A percentile compares a stretch with the other conserved stretches of the same genome.
Conservation (phyloP, 2,113 vertebrate species). For the Rhinogobius similis region DNA sequence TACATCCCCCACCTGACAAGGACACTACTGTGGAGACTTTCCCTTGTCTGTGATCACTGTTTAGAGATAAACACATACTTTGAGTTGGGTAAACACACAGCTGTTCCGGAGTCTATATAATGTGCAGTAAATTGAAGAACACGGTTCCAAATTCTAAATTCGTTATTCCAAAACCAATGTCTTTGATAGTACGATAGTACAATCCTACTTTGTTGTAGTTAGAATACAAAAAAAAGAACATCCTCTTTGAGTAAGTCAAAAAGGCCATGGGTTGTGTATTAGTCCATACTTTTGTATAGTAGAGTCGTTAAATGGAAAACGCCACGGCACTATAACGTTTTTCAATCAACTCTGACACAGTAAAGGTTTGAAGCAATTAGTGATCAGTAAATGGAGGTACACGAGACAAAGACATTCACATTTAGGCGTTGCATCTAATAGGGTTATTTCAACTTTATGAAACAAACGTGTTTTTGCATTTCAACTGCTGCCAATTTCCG, state of each 20-base stretch:
- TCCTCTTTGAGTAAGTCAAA: background rate
- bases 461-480: background rate
- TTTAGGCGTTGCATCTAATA: background rate
- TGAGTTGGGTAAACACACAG: constrained; percentile 59
- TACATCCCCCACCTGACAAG: constrained; percentile 68
- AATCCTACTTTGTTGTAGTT: no score
- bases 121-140: constrained; percentile 30
- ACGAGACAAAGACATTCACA: background rate
- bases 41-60: constrained; percentile 55
- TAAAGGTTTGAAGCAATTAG: no score
- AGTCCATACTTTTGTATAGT: background rate
- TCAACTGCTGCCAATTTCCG: background rate
- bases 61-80: constrained; percentile 66
- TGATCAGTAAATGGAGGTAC: constrained; percentile 27
- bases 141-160: no score
- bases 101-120: constrained; percentile 24
- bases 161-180: no score
- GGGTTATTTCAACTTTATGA: background rate
- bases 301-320: background rate
- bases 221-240: background rate
- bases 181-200: no score
- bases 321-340: no score
- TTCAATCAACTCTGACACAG: no score
- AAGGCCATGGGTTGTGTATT: background rate
- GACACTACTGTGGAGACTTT: constrained; percentile 49